Evolutionary conservation across 1,140 invertebrate genomes (phyloP), one percentile per base, ranked within the genome.

Genomic region (Leptoteleia sp.): DNA sequence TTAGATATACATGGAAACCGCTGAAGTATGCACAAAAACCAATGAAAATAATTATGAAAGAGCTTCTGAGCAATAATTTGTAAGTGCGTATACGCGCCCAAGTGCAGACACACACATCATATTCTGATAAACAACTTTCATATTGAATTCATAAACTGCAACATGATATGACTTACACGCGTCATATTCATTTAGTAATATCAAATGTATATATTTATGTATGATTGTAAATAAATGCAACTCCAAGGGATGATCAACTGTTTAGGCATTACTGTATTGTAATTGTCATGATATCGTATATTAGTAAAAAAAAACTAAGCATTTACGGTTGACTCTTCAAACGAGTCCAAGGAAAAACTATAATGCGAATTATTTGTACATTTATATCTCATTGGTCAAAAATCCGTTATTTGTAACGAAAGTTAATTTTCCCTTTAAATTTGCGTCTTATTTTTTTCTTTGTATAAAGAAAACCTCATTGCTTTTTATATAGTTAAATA

Each of bases 21-120:
- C 65, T 77, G 73, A 70, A 71, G 50, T 71, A 71, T 71, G 73
- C 73, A 70, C 73, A 77, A 77, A 73, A 67, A 43, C 13, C 3
- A 29, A 61, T 40, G 35, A 59, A 61, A 40, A 57, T 52, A 57
- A 76, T 29, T 61, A 67, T 52, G 71, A 62, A 64, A 52, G 67
- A 77, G 67, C 65, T 71, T 71, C 15, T 65, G 54, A 67, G 65
- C 65, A 77, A 77, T 77, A 77, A 65, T 71, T 54, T 65, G 33
- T 40, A 52, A 45, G 16, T 27, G 31, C 47, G 45, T 40, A 31
- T 50, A 62, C 13, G 15, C 27, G 48, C 16, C 13, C 25, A 76
- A 35, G 43, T 47, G 29, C 38, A 68, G 22, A 7, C 3, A 38
- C 22, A 43, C 33, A 57, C 43, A 57, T 25, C 42, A 17, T 59